Percentiles rank a stretch among this genome's conserved stretches.
phyloP scores from a whole-genome alignment of 92 coral and sea anemone species.

The Porites evermanni region DNA sequence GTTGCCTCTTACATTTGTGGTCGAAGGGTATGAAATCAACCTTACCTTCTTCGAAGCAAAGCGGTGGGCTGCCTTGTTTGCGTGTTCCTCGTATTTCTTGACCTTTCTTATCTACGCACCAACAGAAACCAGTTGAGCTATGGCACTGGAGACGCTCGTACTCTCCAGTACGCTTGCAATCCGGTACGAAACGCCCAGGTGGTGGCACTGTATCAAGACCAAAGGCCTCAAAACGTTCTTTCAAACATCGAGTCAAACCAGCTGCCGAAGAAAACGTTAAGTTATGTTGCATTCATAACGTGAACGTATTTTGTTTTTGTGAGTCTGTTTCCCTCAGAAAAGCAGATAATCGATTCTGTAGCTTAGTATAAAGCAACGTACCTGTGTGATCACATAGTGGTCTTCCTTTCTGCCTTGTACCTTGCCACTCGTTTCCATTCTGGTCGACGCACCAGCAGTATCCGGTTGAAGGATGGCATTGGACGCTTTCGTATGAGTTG shows the following conservation, averaged over 20 bases:
- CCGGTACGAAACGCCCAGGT: conserved; percentile 72
- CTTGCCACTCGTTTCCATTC: conserved; percentile 79
- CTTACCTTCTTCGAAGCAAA: conserved; percentile 67
- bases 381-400: conserved; percentile 79
- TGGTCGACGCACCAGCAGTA: conserved; percentile 95
- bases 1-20: not conserved
- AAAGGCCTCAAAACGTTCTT: conserved; percentile 68
- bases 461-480: conserved; percentile 84
- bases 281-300: too few relatives aligned
- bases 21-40: not conserved
- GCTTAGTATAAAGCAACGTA: not conserved
- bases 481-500: conserved; percentile 79
- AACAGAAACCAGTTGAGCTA: conserved; percentile 75
- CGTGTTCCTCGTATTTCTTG: conserved; percentile 81
- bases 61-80: conserved; percentile 62
- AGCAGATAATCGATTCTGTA: not conserved
- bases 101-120: conserved; percentile 86
- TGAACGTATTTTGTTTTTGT: not conserved
- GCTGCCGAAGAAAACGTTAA: conserved; percentile 33
- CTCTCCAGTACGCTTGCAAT: conserved; percentile 74
- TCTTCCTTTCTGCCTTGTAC: conserved; percentile 84
- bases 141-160: conserved; percentile 84
- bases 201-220: conserved; percentile 53
- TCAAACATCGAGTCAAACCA: conserved; percentile 82
- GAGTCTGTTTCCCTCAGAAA: not conserved